Percentiles rank a stretch among this genome's conserved stretches.
phyloP scores from a whole-genome alignment of 2,888 invertebrate genomes.

The Lasioglossum vierecki region DNA sequence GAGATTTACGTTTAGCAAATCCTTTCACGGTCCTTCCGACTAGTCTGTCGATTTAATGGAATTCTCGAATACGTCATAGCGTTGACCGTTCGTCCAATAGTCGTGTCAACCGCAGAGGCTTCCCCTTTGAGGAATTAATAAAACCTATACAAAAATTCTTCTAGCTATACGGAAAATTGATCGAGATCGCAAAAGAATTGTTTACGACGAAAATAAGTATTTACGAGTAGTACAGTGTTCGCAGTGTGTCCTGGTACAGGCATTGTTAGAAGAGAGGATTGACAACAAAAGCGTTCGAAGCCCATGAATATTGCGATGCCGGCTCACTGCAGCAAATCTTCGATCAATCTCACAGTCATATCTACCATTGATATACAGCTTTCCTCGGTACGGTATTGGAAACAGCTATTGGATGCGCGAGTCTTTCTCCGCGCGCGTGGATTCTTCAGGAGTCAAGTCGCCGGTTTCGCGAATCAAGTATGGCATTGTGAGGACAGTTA shows the following conservation, averaged over 20 bases:
- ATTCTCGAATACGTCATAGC: conserved; percentile 25
- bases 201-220: no score
- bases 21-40: conserved; percentile 21
- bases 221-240: not conserved
- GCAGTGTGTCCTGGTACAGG: not conserved
- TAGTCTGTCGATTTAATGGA: conserved; percentile 38
- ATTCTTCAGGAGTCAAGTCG: conserved; percentile 49
- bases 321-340: not conserved
- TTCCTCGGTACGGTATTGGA: not conserved
- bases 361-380: conserved; percentile 32
- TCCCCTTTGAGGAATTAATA: not conserved
- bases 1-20: conserved; percentile 7
- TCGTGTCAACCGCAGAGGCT: not conserved
- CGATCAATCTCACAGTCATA: conserved; percentile 10
- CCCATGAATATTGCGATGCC: not conserved
- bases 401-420: not conserved
- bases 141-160: not conserved
- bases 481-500: conserved; percentile 32
- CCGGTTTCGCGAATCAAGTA: conserved; percentile 40
- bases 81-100: not conserved
- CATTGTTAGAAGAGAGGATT: not conserved
- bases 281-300: not conserved
- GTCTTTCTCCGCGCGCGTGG: conserved; percentile 5
- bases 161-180: not conserved
- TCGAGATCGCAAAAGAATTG: not conserved